Conservation (phyloP, 1,140 invertebrate genomes). For the Trinorchestia longiramus region DNA sequence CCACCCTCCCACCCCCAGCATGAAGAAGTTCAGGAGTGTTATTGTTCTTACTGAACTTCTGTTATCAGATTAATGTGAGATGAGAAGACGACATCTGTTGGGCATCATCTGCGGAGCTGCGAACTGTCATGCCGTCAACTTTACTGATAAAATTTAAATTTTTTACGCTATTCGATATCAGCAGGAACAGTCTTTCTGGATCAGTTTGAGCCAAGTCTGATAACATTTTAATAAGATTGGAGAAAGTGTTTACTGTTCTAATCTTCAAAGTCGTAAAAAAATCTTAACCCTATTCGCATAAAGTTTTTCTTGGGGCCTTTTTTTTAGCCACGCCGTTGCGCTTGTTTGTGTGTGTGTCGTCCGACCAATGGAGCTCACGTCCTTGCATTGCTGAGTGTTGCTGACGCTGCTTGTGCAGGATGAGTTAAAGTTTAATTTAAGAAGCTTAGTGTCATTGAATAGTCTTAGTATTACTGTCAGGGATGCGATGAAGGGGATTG, state of each 20-base stretch:
- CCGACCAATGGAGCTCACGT: too few relatives aligned
- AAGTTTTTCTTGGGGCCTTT: too few relatives aligned
- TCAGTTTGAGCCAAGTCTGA: not conserved
- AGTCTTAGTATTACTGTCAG: too few relatives aligned
- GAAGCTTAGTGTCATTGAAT: too few relatives aligned
- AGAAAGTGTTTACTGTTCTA: not conserved
- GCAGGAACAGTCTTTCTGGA: not conserved
- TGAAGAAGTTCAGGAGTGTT: not conserved
- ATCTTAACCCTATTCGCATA: too few relatives aligned
- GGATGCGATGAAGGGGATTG: too few relatives aligned
- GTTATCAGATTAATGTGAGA: not conserved
- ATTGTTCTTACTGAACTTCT: not conserved
- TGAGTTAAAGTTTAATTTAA: too few relatives aligned
- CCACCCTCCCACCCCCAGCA: not conserved
- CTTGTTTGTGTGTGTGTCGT: too few relatives aligned
- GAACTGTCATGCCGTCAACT: not conserved
- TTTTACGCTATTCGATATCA: not conserved
- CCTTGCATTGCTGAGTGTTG: too few relatives aligned
- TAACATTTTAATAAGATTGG: not conserved
- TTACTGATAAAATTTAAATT: not conserved
- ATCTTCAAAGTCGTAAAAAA: not conserved
- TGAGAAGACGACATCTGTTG: not conserved
- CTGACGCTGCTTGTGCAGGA: too few relatives aligned
- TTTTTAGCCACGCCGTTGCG: too few relatives aligned
- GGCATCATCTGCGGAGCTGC: not conserved